Evolutionary conservation across 2,888 invertebrate species (phyloP).

Genomic region (Parapristionchus giblindavisi): DNA sequence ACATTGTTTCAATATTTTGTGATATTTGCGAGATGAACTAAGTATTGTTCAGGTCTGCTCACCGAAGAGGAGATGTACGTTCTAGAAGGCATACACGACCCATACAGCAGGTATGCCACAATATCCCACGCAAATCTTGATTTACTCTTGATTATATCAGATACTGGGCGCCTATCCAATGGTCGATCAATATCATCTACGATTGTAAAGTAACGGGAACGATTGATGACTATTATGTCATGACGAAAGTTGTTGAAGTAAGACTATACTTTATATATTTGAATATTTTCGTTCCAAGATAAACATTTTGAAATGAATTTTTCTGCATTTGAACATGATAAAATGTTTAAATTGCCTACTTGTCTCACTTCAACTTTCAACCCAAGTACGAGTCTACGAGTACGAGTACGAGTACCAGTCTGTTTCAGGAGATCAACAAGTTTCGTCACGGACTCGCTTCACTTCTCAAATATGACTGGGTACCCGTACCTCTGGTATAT

Average conservation of each 20-base stretch:
- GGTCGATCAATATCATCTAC: constrained; percentile 54
- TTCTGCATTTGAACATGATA: neutral
- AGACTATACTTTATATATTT: too few relatives aligned
- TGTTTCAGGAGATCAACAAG: constrained; percentile 49
- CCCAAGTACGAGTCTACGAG: too few relatives aligned
- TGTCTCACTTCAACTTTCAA: too few relatives aligned
- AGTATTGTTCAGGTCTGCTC: constrained; percentile 47
- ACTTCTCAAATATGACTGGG: constrained; percentile 61
- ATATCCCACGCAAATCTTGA: neutral
- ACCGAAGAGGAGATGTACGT: constrained; percentile 58
- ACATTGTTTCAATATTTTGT: neutral
- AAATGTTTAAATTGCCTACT: neutral
- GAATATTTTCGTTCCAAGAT: neutral
- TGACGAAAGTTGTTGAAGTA: constrained; percentile 60
- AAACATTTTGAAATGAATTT: constrained; percentile 10
- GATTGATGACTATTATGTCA: constrained; percentile 58
- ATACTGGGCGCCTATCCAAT: constrained; percentile 59
- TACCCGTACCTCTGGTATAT: constrained; percentile 56
- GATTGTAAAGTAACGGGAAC: constrained; percentile 53
- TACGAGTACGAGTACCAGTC: neutral
- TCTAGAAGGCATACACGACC: constrained; percentile 60
- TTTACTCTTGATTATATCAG: constrained; percentile 33
- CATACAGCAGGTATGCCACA: constrained; percentile 49
- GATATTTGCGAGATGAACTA: neutral
- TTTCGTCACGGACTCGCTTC: constrained; percentile 58